Base-by-base conservation (phyloP, 2,888 invertebrate genomes). In the Drosophila histrio region DNA sequence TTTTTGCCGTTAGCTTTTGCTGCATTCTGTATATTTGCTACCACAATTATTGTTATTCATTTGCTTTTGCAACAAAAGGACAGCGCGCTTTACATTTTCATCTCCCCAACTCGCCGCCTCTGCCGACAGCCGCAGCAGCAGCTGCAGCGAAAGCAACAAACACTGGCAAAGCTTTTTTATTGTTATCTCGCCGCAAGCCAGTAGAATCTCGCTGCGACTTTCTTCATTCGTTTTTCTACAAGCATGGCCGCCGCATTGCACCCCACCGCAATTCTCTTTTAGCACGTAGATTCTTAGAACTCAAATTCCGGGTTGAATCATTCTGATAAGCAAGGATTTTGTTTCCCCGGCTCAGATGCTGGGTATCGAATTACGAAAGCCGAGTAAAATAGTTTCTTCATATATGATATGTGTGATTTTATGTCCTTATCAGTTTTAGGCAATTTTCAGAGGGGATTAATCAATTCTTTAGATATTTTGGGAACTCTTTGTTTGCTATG, bases 61-160 rank as follows among this genome's bases (percentile, higher is more conserved):
- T 52, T 11, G 8, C 65, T 46, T 39, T 57, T 70, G 70, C 64
- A 54, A 57, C 30, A 46, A 63, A 73, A 77, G 77, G 73, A 70
- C 70, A 64, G 69, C 66, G 66, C 75, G 62, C 61, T 54, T 72
- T 71, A 56, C 26, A 21, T 54, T 53, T 39, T 44, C 38, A 22
- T 9, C n/a, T 32, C 15, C 5, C 32, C 44, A 22, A 30, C 49
- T 47, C 30, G 32, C 59, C 32, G 38, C 39, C 32, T 19, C 68
- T 61, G 53, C 34, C 56, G 47, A 13, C 60, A 24, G 39, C 13
- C 36, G 39, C 46, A 39, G 49, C 46, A 39, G 49, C 32, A 19
- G 47, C 34, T 7, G 49, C 21, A 21, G 53, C 36, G 11, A 17
- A 24, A 30, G 41, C 26, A 19, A 24, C 47, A 47, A 43, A 24